phyloP scores from a whole-genome alignment of 2,888 invertebrate species.

The Lithodes maja region DNA sequence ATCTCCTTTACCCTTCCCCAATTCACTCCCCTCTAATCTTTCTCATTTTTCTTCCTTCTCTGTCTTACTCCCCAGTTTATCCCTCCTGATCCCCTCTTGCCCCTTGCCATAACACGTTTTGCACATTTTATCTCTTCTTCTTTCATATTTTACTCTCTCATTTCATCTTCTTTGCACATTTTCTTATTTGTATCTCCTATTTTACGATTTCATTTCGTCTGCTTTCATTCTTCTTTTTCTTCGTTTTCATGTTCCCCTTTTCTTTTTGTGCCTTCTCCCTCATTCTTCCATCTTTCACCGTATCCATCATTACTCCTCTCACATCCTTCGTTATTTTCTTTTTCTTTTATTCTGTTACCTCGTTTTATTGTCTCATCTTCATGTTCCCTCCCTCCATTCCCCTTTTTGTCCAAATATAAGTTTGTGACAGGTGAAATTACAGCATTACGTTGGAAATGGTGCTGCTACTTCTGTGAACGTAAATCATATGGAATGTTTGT shows the following conservation, averaged over 20 bases:
- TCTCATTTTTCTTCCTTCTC: neutral
- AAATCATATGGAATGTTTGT: no score
- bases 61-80: neutral
- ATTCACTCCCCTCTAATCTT: neutral
- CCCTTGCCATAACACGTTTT: neutral
- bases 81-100: neutral
- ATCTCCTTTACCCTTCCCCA: neutral
- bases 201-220: neutral
- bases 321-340: neutral
- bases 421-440: no score
- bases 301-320: neutral
- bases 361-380: conserved; percentile 12
- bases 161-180: neutral
- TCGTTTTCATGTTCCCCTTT: neutral
- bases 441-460: no score
- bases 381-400: conserved; percentile 15
- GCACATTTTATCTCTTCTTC: neutral
- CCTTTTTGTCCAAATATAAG: neutral
- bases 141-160: neutral
- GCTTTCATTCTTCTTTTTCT: neutral
- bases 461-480: no score
- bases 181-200: neutral
- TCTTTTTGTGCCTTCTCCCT: neutral
- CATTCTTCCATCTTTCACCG: neutral
- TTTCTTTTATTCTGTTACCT: conserved; percentile 15